phyloP scores from a whole-genome alignment of 2,113 vertebrate genomes.

The Rhipidura dahli region DNA sequence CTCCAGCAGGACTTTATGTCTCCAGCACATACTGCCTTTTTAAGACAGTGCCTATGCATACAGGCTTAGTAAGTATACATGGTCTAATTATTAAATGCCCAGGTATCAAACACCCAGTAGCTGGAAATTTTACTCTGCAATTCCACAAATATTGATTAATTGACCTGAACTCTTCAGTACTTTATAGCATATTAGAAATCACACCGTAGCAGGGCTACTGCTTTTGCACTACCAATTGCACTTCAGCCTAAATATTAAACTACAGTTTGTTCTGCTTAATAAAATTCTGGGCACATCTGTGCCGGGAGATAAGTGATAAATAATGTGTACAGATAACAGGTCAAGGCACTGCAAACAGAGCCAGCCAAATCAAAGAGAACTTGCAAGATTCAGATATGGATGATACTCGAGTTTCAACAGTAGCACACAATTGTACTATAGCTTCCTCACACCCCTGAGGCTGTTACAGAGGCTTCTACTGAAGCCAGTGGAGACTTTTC shows the following conservation, averaged over 20 bases:
- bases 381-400: neutral
- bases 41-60: rapidly evolving
- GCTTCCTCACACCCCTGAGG: neutral
- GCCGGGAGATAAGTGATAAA: neutral
- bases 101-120: neutral
- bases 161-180: neutral
- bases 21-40: neutral
- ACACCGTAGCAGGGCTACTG: neutral
- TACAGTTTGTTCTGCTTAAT: neutral
- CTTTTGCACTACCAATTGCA: neutral
- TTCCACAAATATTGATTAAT: slow-evolving; percentile 9
- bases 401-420: neutral
- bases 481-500: neutral
- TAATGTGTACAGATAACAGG: neutral
- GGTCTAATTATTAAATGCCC: neutral
- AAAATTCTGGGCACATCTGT: neutral
- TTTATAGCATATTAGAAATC: neutral
- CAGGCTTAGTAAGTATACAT: neutral
- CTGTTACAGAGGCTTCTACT: rapidly evolving
- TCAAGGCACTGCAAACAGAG: neutral
- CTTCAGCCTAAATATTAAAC: neutral
- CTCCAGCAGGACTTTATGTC: neutral
- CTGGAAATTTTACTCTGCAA: neutral
- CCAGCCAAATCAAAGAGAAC: neutral
- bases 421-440: neutral